These are phyloP conservation scores for Phrynocephalus guinanensis DNA, from an alignment of 2,797 vertebrate species.

Conservation along the genomic window DNA sequence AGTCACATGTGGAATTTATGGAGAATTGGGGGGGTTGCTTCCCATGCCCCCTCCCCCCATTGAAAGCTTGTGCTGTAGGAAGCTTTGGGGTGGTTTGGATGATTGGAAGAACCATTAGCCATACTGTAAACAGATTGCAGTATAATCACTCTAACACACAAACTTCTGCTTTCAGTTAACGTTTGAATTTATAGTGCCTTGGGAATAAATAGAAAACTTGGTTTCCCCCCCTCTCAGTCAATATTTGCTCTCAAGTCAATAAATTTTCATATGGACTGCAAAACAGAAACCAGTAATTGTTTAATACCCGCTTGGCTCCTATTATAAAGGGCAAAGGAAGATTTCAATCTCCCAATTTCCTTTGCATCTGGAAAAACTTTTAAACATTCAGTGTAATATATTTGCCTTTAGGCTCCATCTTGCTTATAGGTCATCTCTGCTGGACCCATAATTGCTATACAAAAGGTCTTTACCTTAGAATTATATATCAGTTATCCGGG, in stretches of 20 bases:
- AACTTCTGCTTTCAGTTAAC: constrained; percentile 56
- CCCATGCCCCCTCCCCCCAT: constrained; percentile 8
- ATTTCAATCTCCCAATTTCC: constrained; percentile 72
- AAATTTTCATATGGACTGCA: constrained; percentile 72
- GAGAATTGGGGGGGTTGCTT: constrained; percentile 46
- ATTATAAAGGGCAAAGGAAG: constrained; percentile 72
- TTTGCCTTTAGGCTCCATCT: constrained; percentile 48
- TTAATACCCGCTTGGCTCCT: constrained; percentile 72
- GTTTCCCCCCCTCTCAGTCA: constrained; percentile 37
- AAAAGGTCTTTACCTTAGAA: constrained; percentile 42
- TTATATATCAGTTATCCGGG: constrained; percentile 25
- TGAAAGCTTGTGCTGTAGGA: constrained; percentile 24
- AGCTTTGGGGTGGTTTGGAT: constrained; percentile 32
- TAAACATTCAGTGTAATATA: constrained; percentile 53
- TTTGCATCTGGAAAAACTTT: constrained; percentile 77
- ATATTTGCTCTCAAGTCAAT: constrained; percentile 61
- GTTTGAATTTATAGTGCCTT: constrained; percentile 51
- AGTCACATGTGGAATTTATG: constrained; percentile 53
- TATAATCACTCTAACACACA: constrained; percentile 33
- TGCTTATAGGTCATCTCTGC: constrained; percentile 33
- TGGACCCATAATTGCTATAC: constrained; percentile 42
- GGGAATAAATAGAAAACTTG: constrained; percentile 51
- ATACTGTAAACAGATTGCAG: constrained; percentile 37
- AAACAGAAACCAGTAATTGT: constrained; percentile 67
- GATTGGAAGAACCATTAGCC: constrained; percentile 35